Percentiles rank a stretch among this genome's conserved stretches.
These are phyloP conservation scores for Desmodus rotundus DNA, from an alignment of 2,113 vertebrate species.

Conservation along the genomic window DNA sequence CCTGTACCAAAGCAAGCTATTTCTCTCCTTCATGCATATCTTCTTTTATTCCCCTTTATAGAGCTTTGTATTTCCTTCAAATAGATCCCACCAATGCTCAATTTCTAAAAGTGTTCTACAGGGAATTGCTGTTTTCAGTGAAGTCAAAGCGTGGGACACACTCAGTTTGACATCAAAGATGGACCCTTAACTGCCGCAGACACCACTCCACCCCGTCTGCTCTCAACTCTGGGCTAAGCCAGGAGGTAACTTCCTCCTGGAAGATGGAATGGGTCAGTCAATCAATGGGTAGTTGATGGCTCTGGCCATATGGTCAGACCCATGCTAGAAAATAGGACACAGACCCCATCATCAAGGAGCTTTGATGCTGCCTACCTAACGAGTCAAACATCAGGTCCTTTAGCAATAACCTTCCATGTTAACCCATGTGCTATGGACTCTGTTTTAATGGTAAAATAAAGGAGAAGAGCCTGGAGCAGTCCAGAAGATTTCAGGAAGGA, in stretches of 20 bases:
- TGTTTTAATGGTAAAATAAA: not conserved
- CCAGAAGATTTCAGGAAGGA: not conserved
- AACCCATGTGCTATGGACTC: not conserved
- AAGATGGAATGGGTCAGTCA: not conserved
- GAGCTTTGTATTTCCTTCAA: slow-evolving; percentile 24
- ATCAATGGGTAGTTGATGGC: not conserved
- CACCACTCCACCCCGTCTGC: not conserved
- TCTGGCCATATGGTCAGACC: not conserved
- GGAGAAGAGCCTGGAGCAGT: not conserved
- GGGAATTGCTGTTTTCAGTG: not conserved
- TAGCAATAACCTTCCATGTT: not conserved
- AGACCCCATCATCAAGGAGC: not conserved
- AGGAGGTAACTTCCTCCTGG: not conserved
- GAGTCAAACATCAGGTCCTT: not conserved
- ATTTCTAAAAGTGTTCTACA: not conserved
- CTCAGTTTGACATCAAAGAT: not conserved
- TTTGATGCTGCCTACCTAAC: not conserved
- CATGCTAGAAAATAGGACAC: not conserved
- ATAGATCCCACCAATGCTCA: not conserved
- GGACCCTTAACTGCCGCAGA: not conserved
- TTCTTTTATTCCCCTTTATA: slow-evolving; percentile 38
- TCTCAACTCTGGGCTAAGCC: not conserved
- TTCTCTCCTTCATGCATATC: not conserved
- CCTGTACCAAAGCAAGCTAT: not conserved
- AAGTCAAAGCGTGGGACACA: not conserved